A percentile compares a stretch with the other conserved stretches of the same genome.
These are phyloP conservation scores for Hydropsyche tenuis DNA, from an alignment of 1,140 invertebrate genomes.

Conservation along the genomic window DNA sequence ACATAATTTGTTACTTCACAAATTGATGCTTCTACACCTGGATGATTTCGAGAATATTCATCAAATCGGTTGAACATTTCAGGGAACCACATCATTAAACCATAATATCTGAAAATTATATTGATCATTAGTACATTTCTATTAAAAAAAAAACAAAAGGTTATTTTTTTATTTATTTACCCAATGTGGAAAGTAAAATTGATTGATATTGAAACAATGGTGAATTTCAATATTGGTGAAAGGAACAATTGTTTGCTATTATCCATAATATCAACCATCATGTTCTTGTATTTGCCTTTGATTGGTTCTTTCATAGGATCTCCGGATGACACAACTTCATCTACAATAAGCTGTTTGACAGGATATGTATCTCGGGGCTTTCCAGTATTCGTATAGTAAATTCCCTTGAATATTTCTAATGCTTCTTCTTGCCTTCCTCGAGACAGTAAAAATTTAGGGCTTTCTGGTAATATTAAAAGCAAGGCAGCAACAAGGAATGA, in stretches of 20 bases:
- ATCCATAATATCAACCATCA: constrained; percentile 76
- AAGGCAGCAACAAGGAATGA: constrained; percentile 83
- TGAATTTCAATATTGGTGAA: constrained; percentile 80
- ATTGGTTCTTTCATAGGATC: constrained; percentile 64
- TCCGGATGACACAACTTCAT: constrained; percentile 62
- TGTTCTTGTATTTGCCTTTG: constrained; percentile 70
- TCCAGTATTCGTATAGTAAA: constrained; percentile 82
- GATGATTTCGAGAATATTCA: constrained; percentile 70
- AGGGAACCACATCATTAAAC: constrained; percentile 91
- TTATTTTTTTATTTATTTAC: constrained; percentile 55
- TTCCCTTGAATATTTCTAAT: constrained; percentile 76
- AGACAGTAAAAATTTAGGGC: constrained; percentile 86
- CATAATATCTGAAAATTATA: constrained; percentile 72
- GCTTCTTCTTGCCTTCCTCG: constrained; percentile 79
- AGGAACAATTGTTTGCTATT: constrained; percentile 82
- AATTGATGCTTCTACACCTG: constrained; percentile 70
- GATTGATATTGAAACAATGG: constrained; percentile 81
- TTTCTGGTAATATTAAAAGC: constrained; percentile 87
- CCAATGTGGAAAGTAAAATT: constrained; percentile 90
- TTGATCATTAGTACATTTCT: background rate
- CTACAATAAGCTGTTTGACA: constrained; percentile 77
- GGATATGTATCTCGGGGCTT: constrained; percentile 75
- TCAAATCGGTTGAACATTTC: constrained; percentile 88
- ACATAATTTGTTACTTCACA: constrained; percentile 80
- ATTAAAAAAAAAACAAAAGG: background rate